Conservation (phyloP, 2,797 vertebrate species). For the Pristis pectinata region DNA sequence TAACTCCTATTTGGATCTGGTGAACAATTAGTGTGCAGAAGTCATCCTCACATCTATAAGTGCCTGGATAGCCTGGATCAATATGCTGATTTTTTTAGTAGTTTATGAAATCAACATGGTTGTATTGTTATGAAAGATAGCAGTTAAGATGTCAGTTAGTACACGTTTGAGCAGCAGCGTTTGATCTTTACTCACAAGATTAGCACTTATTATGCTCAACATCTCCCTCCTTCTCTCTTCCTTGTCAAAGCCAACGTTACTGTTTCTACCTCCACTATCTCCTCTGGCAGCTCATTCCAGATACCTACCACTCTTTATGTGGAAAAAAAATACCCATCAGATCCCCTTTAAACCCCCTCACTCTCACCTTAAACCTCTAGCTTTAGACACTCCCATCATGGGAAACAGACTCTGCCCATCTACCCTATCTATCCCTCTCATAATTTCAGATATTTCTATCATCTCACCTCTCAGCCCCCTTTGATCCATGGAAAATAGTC, state of each 20-base stretch:
- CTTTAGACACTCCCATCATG: too few species aligned
- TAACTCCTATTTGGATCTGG: not conserved
- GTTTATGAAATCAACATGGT: not conserved
- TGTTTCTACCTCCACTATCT: not conserved
- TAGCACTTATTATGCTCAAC: not conserved
- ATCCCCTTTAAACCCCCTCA: too few species aligned
- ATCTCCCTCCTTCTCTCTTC: not conserved
- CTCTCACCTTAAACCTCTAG: too few species aligned
- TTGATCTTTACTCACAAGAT: not conserved
- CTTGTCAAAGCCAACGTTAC: not conserved
- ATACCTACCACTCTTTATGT: too few species aligned
- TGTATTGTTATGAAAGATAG: not conserved
- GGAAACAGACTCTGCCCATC: too few species aligned
- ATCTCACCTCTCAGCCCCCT: too few species aligned
- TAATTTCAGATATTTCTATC: too few species aligned
- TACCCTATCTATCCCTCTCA: too few species aligned
- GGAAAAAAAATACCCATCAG: too few species aligned
- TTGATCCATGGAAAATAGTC: too few species aligned
- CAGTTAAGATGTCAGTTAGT: not conserved
- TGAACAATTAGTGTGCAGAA: not conserved
- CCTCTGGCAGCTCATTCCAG: too few species aligned
- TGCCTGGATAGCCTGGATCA: not conserved
- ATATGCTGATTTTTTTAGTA: not conserved
- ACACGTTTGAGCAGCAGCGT: not conserved
- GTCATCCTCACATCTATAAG: not conserved